Evolutionary conservation across 2,797 vertebrate genomes (phyloP).

Genomic region (Diceros bicornis): DNA sequence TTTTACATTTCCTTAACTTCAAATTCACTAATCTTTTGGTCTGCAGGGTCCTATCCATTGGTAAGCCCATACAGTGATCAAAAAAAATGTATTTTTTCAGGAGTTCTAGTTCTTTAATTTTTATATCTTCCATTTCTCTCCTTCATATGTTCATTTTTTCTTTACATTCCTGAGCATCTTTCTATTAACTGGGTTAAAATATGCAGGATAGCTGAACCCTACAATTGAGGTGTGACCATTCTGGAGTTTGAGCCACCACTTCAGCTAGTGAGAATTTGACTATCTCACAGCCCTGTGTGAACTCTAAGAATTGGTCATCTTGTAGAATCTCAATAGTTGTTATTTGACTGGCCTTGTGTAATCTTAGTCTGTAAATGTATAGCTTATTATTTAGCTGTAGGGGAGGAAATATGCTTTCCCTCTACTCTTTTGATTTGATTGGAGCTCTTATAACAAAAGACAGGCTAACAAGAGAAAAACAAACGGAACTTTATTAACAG

Average conservation of each 20-base stretch:
- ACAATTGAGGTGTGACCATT: neutral
- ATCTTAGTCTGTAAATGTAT: neutral
- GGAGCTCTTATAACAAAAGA: neutral
- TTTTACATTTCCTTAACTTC: neutral
- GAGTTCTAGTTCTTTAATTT: neutral
- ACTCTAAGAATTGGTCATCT: neutral
- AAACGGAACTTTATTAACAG: neutral
- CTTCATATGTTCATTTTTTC: neutral
- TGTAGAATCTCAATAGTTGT: neutral
- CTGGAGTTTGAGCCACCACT: neutral
- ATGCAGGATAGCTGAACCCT: neutral
- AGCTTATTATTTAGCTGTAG: neutral
- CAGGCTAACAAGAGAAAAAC: neutral
- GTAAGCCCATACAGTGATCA: neutral
- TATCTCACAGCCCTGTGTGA: neutral
- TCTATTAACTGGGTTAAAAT: neutral
- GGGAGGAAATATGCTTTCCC: neutral
- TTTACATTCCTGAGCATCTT: neutral
- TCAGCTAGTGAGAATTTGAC: neutral
- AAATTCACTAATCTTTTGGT: neutral
- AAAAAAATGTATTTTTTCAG: neutral
- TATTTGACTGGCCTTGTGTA: neutral
- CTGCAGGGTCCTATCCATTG: neutral
- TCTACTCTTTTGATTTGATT: neutral
- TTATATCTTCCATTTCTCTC: neutral